Base-by-base conservation (phyloP, 2,888 invertebrate species). In the Unio delphinus region DNA sequence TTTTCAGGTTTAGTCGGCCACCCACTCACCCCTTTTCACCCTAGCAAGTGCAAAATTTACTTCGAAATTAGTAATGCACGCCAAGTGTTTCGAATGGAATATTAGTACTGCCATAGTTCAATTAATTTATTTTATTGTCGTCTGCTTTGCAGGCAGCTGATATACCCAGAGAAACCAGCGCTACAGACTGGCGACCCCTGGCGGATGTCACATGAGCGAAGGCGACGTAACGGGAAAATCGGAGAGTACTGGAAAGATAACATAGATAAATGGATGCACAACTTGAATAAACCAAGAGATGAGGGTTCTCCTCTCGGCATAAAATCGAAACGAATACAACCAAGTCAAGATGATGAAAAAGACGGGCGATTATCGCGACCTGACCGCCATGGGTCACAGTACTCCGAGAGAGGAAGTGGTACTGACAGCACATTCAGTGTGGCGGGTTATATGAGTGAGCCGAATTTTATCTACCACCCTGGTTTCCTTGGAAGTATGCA, bases 101-200 rank as follows among this genome's bases (percentile, higher is more conserved):
- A 5, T 34, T 34, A 34, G 34, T 34, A 34, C 11, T 45, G 45
- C 1, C 45, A 45, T 45, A 11, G 11, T 15, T 45, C 45, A 45
- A 45, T 45, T 45, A 45, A 45, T 45, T 15, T 45, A 11, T 45
- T 34, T 11, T 45, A 11, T 15, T 15, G 45, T 45, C 45, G 8
- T 45, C 4, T 45, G 45, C 45, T 34, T 72, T 76, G 58, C 76
- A 76, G 76, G 34, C 76, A 71, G 66, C 61, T 76, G 66, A 73
- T 73, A 8, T 76, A 76, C 55, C 76, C 76, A n/a, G 73, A 76
- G 66, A 73, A 70, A 45, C 73, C 76, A 3, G n/a, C 66, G 7
- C 63, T 66, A 8, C 60, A 68, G 56, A 70, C 58, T 45, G 45
- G 45, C n/a, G 57, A 65, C 1, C 11, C 71, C 17, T 70, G 64